Percentiles rank a stretch among this genome's conserved stretches.
phyloP scores from a whole-genome alignment of 64 coral and sea anemone genomes.

The Trachythela sp. region DNA sequence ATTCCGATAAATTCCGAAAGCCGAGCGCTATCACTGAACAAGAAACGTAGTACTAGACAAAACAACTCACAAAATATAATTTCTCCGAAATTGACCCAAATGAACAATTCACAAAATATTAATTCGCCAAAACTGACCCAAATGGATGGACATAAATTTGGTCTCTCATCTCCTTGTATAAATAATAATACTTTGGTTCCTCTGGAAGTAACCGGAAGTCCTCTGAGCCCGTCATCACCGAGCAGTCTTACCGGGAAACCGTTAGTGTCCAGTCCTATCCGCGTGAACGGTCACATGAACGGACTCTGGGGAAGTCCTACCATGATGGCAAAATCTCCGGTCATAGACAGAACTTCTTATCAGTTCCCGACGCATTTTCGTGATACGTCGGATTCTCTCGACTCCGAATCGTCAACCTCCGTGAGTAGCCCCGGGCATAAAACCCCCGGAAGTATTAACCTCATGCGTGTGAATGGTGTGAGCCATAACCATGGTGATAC shows the following conservation, averaged over 20 bases:
- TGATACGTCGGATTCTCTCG: neutral
- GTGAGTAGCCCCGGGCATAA: neutral
- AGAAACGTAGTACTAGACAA: neutral
- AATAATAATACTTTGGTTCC: neutral
- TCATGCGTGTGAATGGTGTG: neutral
- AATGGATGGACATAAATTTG: neutral
- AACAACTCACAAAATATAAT: neutral
- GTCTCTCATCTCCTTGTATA: neutral
- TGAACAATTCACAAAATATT: neutral
- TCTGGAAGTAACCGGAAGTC: neutral
- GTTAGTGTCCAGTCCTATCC: neutral
- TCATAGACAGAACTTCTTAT: neutral
- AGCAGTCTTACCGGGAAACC: neutral
- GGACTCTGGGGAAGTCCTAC: neutral
- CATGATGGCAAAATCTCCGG: neutral
- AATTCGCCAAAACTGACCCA: too few relatives aligned
- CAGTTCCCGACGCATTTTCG: slow-evolving; percentile 9
- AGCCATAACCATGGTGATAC: neutral
- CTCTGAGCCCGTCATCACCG: neutral
- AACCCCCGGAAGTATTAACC: slow-evolving; percentile 6
- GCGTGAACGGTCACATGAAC: neutral
- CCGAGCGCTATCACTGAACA: neutral
- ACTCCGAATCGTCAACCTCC: neutral
- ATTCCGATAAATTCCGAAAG: slow-evolving; percentile 17
- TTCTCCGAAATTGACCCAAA: neutral